These are phyloP conservation scores for Platalea minor DNA, from an alignment of 2,797 vertebrate genomes.

Conservation along the genomic window DNA sequence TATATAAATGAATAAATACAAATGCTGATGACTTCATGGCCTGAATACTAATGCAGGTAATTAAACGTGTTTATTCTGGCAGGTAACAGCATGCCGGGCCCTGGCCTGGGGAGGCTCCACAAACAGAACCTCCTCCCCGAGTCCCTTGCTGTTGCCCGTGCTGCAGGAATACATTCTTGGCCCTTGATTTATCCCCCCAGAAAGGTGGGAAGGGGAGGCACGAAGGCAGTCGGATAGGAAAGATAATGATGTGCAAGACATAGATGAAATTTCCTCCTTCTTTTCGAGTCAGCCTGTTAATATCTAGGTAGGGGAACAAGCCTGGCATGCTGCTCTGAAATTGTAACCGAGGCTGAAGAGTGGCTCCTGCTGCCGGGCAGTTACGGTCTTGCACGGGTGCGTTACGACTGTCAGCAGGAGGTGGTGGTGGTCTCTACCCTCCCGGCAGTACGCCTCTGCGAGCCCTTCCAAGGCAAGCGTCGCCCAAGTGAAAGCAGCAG, in stretches of 20 bases:
- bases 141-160: not conserved
- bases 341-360: not conserved
- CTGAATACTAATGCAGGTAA: conserved; percentile 22
- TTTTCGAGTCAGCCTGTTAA: not conserved
- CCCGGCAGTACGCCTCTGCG: not conserved
- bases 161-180: not conserved
- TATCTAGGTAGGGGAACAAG: not conserved
- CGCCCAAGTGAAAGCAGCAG: not conserved
- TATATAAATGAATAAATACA: not conserved
- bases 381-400: rapidly evolving
- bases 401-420: rapidly evolving
- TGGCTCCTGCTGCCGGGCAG: not conserved
- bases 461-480: not conserved
- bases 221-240: not conserved
- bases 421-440: not conserved
- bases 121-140: not conserved
- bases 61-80: not conserved
- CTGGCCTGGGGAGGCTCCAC: not conserved
- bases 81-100: not conserved
- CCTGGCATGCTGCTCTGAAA: not conserved
- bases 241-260: not conserved
- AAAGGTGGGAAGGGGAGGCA: not conserved
- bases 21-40: not conserved
- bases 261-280: not conserved
- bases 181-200: not conserved